Evolutionary conservation across 2,797 vertebrate genomes (phyloP).

Genomic region (Platyrinchus mystaceus): DNA sequence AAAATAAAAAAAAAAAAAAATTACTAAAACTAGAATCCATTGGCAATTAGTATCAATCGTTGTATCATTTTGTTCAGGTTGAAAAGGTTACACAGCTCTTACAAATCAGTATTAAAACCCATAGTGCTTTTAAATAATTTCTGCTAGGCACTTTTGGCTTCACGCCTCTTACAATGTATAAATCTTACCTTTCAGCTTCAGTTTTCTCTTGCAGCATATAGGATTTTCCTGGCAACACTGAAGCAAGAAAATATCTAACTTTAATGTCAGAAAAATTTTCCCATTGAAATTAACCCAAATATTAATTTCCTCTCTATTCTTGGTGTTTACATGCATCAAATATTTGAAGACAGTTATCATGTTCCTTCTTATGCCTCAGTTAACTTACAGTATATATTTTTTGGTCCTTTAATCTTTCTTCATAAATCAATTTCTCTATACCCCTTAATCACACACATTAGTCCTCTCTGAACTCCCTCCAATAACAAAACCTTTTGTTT

Average conservation of each 20-base stretch:
- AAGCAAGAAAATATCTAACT: background rate
- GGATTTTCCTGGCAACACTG: background rate
- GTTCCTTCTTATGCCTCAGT: background rate
- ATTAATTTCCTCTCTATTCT: background rate
- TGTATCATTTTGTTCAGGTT: background rate
- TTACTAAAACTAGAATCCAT: background rate
- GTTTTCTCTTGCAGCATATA: background rate
- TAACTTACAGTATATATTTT: background rate
- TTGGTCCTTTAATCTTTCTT: background rate
- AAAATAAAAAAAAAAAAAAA: background rate
- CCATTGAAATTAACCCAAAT: background rate
- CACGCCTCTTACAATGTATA: background rate
- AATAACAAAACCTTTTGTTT: background rate
- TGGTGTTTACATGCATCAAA: background rate
- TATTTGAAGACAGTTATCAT: background rate
- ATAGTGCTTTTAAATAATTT: background rate
- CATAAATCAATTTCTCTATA: constrained; percentile 6
- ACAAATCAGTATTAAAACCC: background rate
- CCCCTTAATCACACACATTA: background rate
- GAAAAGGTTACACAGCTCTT: background rate
- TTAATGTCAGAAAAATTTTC: background rate
- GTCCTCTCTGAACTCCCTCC: background rate
- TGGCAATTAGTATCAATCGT: background rate
- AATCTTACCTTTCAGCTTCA: background rate
- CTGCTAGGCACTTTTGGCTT: background rate